Evolutionary conservation across 2,888 invertebrate species (phyloP).

Genomic region (Nemapogon koenigi): DNA sequence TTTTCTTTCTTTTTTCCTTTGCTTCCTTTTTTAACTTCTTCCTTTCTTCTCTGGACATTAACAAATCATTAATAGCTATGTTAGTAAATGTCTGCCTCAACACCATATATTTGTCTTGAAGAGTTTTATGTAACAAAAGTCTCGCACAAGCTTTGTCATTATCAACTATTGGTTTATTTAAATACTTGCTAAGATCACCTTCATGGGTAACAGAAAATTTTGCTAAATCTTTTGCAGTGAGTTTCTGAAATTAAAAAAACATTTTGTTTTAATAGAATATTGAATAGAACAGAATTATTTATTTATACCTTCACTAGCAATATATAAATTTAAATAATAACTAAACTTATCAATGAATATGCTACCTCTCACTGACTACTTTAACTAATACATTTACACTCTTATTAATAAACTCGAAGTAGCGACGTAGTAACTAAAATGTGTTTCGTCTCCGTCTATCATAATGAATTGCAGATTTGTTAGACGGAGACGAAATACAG

Average conservation of each 20-base stretch:
- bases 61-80: conserved; percentile 44
- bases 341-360: too few species aligned
- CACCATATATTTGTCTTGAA: conserved; percentile 43
- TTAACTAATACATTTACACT: too few species aligned
- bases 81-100: conserved; percentile 39
- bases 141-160: conserved; percentile 47
- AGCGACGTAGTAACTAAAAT: too few species aligned
- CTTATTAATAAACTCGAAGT: too few species aligned
- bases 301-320: too few species aligned
- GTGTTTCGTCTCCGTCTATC: too few species aligned
- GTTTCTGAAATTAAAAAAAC: conserved; percentile 44
- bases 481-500: too few species aligned
- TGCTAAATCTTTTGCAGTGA: conserved; percentile 47
- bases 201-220: conserved; percentile 45
- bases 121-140: conserved; percentile 40
- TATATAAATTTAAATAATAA: too few species aligned
- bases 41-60: conserved; percentile 51
- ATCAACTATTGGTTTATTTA: conserved; percentile 43
- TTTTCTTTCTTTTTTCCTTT: conserved; percentile 36
- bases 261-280: too few species aligned
- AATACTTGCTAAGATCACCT: conserved; percentile 34
- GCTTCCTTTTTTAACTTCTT: conserved; percentile 45
- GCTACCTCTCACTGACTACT: too few species aligned
- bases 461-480: too few species aligned
- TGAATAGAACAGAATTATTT: too few species aligned